Evolutionary conservation across 2,888 invertebrate genomes (phyloP).

Genomic region (Chaetogeoica ovagalla): DNA sequence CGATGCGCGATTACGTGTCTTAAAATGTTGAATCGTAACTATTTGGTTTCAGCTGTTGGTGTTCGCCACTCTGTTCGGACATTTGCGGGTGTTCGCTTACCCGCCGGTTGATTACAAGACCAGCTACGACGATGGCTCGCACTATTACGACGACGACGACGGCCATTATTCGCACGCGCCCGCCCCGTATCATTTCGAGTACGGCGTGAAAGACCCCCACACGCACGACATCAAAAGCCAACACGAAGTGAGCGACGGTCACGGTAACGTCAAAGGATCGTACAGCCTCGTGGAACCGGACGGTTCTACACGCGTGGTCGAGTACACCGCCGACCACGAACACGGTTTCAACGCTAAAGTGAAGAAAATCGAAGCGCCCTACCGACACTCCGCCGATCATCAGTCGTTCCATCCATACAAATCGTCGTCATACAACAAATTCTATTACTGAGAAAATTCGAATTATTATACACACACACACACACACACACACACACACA

Average conservation of each 20-base stretch:
- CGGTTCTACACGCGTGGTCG: conserved; percentile 25
- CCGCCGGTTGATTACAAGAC: not conserved
- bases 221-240: conserved; percentile 29
- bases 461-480: no score
- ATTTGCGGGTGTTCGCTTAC: not conserved
- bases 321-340: conserved; percentile 25
- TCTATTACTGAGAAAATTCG: not conserved
- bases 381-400: not conserved
- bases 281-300: conserved; percentile 10
- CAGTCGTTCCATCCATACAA: conserved; percentile 6
- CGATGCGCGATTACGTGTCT: no score
- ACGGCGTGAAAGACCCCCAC: conserved; percentile 27
- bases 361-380: conserved; percentile 10
- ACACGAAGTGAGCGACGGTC: conserved; percentile 18
- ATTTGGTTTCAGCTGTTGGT: conserved; percentile 1
- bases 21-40: no score
- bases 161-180: not conserved
- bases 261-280: conserved; percentile 5
- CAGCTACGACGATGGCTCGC: not conserved
- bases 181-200: conserved; percentile 12
- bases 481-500: no score
- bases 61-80: conserved; percentile 6
- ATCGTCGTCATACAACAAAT: conserved; percentile 11
- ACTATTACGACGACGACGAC: not conserved
- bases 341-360: conserved; percentile 25